phyloP scores from a whole-genome alignment of 1,140 invertebrate genomes.

The Mercenaria mercenaria region DNA sequence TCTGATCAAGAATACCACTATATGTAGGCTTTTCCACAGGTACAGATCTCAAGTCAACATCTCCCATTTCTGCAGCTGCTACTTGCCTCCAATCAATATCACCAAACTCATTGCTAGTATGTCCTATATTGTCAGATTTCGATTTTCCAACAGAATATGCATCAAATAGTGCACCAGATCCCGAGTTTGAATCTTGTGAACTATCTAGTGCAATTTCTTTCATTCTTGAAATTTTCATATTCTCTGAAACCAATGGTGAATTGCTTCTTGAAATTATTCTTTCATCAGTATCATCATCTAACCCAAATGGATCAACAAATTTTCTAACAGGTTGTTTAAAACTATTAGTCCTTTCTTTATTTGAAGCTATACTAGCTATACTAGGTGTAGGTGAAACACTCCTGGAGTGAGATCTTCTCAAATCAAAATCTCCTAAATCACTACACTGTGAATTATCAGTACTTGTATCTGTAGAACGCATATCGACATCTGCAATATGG shows the following conservation, averaged over 20 bases:
- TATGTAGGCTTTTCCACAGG: neutral
- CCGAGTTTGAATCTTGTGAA: neutral
- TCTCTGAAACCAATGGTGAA: neutral
- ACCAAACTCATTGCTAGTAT: constrained; percentile 41
- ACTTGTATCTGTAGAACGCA: constrained; percentile 27
- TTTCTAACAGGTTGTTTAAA: neutral
- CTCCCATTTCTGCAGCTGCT: constrained; percentile 42
- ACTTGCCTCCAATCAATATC: constrained; percentile 53
- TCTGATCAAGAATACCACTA: neutral
- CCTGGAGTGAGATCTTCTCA: constrained; percentile 47
- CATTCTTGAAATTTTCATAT: neutral
- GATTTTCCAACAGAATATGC: constrained; percentile 32
- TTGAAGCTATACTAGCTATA: neutral
- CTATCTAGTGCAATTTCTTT: neutral
- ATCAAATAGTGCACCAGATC: constrained; percentile 40
- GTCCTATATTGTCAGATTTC: neutral
- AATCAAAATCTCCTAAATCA: constrained; percentile 41
- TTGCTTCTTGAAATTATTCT: neutral
- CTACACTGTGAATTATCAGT: constrained; percentile 47
- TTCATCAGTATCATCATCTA: constrained; percentile 12
- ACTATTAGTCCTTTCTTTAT: neutral
- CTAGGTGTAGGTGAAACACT: constrained; percentile 24
- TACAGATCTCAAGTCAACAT: constrained; percentile 30
- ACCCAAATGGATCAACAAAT: constrained; percentile 44
- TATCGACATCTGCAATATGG: constrained; percentile 28